Evolutionary conservation across 2,113 vertebrate genomes (phyloP).

Genomic region (Scalopus aquaticus): DNA sequence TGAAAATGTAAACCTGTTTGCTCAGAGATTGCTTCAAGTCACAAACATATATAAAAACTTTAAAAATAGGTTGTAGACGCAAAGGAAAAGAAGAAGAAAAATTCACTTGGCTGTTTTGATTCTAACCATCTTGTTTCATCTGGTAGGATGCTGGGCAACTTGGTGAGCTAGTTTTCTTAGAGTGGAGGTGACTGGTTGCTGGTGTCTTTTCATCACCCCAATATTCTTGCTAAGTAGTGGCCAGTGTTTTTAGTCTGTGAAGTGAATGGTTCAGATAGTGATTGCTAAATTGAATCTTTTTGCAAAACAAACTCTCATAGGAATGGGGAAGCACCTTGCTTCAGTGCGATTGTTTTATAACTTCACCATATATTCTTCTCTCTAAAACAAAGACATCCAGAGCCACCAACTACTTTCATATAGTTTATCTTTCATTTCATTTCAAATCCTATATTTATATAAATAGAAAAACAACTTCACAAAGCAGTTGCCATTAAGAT

Average conservation of each 20-base stretch:
- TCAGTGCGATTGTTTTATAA: neutral
- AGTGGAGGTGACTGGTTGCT: neutral
- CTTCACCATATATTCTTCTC: neutral
- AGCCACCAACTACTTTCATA: neutral
- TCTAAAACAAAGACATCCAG: neutral
- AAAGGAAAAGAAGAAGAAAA: neutral
- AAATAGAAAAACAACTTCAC: neutral
- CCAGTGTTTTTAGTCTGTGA: neutral
- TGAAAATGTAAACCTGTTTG: neutral
- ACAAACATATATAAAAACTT: too few species aligned
- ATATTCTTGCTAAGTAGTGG: neutral
- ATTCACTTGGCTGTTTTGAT: neutral
- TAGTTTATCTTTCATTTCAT: constrained; percentile 40
- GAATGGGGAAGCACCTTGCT: neutral
- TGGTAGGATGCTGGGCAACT: accelerated
- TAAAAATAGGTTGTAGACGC: too few species aligned
- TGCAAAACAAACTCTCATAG: neutral
- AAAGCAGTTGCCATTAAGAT: neutral
- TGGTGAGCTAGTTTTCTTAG: neutral
- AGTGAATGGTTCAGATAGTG: neutral
- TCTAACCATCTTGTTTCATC: neutral
- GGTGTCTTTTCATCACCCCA: neutral
- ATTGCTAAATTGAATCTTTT: constrained; percentile 1
- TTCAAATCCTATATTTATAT: neutral
- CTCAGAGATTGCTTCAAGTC: neutral